Evolutionary conservation across 2,888 invertebrate genomes (phyloP).

Genomic region (Empis stercorea): DNA sequence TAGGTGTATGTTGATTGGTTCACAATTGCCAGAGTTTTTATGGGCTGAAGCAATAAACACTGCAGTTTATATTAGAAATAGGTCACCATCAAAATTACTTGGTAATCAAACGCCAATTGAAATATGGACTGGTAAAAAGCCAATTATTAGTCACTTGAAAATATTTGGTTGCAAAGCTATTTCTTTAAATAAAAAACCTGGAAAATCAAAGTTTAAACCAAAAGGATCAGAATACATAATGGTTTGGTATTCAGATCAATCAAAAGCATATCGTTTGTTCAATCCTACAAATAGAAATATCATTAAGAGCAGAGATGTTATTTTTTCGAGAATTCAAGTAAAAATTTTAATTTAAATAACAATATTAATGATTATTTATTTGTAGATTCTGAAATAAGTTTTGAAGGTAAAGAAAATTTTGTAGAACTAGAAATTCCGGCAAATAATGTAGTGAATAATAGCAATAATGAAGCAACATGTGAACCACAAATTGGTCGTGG

Average conservation of each 20-base stretch:
- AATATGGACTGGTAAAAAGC: conserved; percentile 8
- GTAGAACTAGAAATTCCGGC: too few relatives aligned
- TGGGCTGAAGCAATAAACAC: conserved; percentile 12
- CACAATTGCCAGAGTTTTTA: conserved; percentile 4
- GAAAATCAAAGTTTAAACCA: conserved; percentile 6
- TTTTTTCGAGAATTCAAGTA: too few relatives aligned
- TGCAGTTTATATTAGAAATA: conserved; percentile 8
- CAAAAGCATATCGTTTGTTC: conserved; percentile 7
- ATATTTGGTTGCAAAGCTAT: conserved; percentile 8
- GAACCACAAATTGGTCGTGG: conserved; percentile 11
- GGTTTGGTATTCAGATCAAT: conserved; percentile 3
- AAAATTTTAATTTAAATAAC: too few relatives aligned
- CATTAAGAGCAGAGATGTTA: too few relatives aligned
- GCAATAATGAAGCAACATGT: too few relatives aligned
- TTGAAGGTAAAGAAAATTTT: too few relatives aligned
- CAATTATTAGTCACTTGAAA: conserved; percentile 8
- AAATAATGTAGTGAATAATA: too few relatives aligned
- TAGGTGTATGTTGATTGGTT: conserved; percentile 6
- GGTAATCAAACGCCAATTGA: conserved; percentile 9
- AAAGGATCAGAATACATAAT: conserved; percentile 9
- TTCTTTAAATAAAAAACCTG: conserved; percentile 3
- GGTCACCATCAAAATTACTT: conserved; percentile 6
- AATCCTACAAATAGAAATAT: not conserved
- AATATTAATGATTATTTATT: too few relatives aligned
- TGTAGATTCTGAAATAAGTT: too few relatives aligned